phyloP scores from a whole-genome alignment of 2,113 vertebrate species.

The Atlantisia rogersi region DNA sequence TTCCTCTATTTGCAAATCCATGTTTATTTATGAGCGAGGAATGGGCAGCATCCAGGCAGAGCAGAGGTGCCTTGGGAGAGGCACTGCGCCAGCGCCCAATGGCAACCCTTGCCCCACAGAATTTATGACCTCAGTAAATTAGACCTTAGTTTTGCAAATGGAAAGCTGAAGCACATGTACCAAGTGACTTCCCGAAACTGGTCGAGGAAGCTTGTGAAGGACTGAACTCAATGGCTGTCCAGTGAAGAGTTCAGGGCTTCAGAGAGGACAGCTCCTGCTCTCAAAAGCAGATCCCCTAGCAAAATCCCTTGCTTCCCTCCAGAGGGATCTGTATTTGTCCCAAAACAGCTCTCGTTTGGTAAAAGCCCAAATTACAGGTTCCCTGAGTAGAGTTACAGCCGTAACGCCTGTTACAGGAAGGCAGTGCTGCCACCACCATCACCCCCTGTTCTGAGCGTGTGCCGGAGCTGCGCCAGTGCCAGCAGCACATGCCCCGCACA shows the following conservation, averaged over 20 bases:
- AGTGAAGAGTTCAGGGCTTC: background rate
- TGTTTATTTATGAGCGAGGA: background rate
- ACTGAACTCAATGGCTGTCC: background rate
- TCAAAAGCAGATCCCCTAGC: background rate
- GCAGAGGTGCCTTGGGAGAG: background rate
- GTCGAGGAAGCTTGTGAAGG: fast-evolving
- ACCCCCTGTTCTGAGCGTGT: no score
- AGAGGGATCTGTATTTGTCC: background rate
- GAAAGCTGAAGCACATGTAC: background rate
- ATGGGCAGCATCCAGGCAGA: background rate
- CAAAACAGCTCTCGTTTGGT: background rate
- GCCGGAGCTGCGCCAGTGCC: background rate
- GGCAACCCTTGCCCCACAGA: background rate
- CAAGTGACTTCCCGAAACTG: fast-evolving
- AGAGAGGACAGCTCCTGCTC: background rate
- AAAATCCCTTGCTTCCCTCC: background rate
- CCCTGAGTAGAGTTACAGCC: background rate
- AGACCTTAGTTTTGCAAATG: background rate
- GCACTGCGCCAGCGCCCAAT: fast-evolving
- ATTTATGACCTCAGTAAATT: background rate
- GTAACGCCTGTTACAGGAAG: fast-evolving
- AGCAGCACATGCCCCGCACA: fast-evolving
- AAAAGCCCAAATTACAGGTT: fast-evolving
- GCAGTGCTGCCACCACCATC: background rate
- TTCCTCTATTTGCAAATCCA: background rate